Conservation (phyloP, 92 coral and sea anemone genomes). For the Phenganax stokvisi region DNA sequence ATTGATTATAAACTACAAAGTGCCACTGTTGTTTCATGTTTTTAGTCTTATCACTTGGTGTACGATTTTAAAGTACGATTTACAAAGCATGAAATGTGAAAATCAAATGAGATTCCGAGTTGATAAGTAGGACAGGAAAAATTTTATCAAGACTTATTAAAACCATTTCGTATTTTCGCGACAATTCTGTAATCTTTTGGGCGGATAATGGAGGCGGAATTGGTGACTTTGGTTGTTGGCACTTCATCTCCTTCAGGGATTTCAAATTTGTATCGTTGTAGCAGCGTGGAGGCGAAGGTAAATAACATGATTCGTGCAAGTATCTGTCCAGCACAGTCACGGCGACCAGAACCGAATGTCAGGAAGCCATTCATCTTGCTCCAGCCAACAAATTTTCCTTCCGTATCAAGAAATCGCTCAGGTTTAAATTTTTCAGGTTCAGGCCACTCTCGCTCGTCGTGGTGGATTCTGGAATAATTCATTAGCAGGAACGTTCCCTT, state of each 20-base stretch:
- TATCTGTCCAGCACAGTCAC: constrained; percentile 47
- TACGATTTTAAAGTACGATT: too few species aligned
- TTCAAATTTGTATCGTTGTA: constrained; percentile 50
- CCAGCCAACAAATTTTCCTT: constrained; percentile 44
- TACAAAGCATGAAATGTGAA: too few species aligned
- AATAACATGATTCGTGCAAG: constrained; percentile 45
- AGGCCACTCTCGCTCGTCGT: constrained; percentile 48
- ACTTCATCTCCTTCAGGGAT: constrained; percentile 46
- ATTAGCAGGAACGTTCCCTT: constrained; percentile 42
- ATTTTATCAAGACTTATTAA: too few species aligned
- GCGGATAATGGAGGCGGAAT: neutral
- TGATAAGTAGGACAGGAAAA: too few species aligned
- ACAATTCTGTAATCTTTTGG: neutral
- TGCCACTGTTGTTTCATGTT: too few species aligned
- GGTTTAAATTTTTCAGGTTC: constrained; percentile 50
- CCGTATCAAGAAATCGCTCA: constrained; percentile 49
- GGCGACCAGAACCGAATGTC: constrained; percentile 50
- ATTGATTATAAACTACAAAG: too few species aligned
- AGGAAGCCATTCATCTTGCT: neutral
- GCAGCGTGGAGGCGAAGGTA: constrained; percentile 42
- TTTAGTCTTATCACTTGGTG: too few species aligned
- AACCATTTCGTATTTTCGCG: neutral
- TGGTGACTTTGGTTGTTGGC: constrained; percentile 35
- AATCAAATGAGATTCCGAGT: too few species aligned
- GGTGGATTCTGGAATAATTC: constrained; percentile 52